Base-by-base conservation (phyloP, 2,888 invertebrate species). In the Strigamia transsilvanica region DNA sequence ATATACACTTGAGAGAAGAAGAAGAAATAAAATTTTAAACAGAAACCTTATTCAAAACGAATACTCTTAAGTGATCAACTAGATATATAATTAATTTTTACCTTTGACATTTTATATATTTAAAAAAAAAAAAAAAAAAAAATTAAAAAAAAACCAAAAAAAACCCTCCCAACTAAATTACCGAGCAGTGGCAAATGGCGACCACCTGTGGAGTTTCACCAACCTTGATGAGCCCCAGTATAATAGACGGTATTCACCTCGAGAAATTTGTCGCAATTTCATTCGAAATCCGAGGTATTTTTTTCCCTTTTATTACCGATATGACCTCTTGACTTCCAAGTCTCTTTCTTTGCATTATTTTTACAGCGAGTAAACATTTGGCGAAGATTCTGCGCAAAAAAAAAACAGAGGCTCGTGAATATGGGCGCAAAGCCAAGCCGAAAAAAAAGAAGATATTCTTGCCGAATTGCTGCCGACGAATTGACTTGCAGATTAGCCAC, bases 401-500 rank as follows among this genome's bases (percentile, higher is more conserved):
- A 27, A 73, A 56, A 56, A 27, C n/a, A 56, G 56, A 56, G 18
- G 13, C 13, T 73, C 27, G 32, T 73, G 73, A 73, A 73, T 73
- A 73, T 73, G 73, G 73, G 73, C 73, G 73, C 23, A 7, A 4
- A 27, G 73, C 73, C 73, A 73, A 73, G 32, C 23, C 32, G 6
- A 38, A 73, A 73, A 73, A 73, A 66, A 66, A 5, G 32, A 61
- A 61, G 1, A 3, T 27, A 10, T 73, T 27, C n/a, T 73, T 27
- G 73, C 73, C 73, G 73, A 73, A 73, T 73, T 73, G 73, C 73
- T 32, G 73, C 23, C 73, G 73, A 73, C 73, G 32, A 73, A 73
- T 73, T 73, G 73, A 73, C 73, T 73, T 73, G 73, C 73, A 73
- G 73, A 73, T 73, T 73, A 73, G 73, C 73, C 73, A 12, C 73